Evolutionary conservation across 1,140 invertebrate genomes (phyloP), one percentile per base, ranked within the genome.

Genomic region (Helicorthomorpha holstii): DNA sequence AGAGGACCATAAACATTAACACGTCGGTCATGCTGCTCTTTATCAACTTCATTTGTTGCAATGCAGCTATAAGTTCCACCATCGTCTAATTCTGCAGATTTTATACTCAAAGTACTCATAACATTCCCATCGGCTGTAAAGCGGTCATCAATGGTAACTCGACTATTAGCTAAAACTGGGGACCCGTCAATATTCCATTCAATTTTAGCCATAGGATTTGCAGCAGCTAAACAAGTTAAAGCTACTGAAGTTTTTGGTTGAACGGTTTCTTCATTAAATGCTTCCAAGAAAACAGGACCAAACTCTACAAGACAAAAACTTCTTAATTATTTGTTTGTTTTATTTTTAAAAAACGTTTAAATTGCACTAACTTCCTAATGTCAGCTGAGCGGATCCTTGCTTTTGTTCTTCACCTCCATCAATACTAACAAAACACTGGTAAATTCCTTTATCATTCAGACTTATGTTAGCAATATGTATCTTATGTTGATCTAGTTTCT

Each of bases 101-200:
- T 79, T 58, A 92, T 85, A 69, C 91, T 91, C 54, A 92, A 74
- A 65, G 85, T 84, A 67, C 83, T 87, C 59, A 88, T 80, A 25
- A 90, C 82, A 61, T 86, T 81, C 44, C 83, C 85, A 27, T 75
- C 77, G 53, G 79, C 76, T 53, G 83, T 82, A 16, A 82, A 76
- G 62, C 81, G 83, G 66, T 83, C 82, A 50, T 81, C 81, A 56
- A 84, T 78, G 49, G 78, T 80, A 63, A 84, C 79, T 55, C 80
- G 77, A 27, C 23, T 48, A 26, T 42, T 44, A 22, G 42, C 24
- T 14, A 21, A 27, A 2, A 73, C 48, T 1, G 56, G 56, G 43
- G 61, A 59, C 38, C 62, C 85, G 61, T 92, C 87, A 16, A 92
- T 69, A 44, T 80, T 67, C 89, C 88, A 93, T 2, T 76, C 76